Percentiles rank a stretch among this genome's conserved stretches.
phyloP scores from a whole-genome alignment of 2,888 invertebrate species.

The Oscheius sp. region DNA sequence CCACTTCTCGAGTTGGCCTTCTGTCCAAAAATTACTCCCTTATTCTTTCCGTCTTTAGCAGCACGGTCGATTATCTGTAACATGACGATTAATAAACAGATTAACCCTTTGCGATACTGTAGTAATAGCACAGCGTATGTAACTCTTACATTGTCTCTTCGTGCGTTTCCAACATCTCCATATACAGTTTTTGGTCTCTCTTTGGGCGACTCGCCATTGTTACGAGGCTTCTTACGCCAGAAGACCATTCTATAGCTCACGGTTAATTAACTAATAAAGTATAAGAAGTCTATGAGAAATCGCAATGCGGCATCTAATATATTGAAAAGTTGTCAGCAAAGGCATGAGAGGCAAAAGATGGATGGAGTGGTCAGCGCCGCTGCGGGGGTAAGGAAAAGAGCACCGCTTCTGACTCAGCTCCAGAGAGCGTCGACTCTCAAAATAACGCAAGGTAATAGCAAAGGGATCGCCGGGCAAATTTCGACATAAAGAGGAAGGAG shows the following conservation, averaged over 20 bases:
- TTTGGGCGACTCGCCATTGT: neutral
- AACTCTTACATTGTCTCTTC: conserved; percentile 9
- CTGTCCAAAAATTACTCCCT: conserved; percentile 74
- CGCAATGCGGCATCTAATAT: conserved; percentile 11
- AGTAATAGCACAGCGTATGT: neutral
- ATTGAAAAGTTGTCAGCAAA: conserved; percentile 38
- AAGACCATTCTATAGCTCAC: conserved; percentile 26
- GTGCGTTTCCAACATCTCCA: conserved; percentile 16
- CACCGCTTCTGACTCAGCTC: conserved; percentile 18
- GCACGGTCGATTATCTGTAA: conserved; percentile 48
- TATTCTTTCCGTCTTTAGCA: conserved; percentile 71
- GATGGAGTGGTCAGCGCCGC: conserved; percentile 36
- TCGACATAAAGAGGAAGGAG: neutral
- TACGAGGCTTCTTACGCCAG: conserved; percentile 32
- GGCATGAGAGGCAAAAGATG: conserved; percentile 33
- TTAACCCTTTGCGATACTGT: neutral
- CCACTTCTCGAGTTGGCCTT: conserved; percentile 74
- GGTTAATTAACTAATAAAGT: conserved; percentile 8
- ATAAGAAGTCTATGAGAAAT: neutral
- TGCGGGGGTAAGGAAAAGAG: conserved; percentile 10
- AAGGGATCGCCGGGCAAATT: conserved; percentile 9
- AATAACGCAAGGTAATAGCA: conserved; percentile 13
- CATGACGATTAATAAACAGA: neutral
- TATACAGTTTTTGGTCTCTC: conserved; percentile 26
- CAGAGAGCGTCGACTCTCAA: conserved; percentile 6